Evolutionary conservation across 2,888 invertebrate species (phyloP), one percentile per base, ranked within the genome.

Genomic region (Merodon equestris): DNA sequence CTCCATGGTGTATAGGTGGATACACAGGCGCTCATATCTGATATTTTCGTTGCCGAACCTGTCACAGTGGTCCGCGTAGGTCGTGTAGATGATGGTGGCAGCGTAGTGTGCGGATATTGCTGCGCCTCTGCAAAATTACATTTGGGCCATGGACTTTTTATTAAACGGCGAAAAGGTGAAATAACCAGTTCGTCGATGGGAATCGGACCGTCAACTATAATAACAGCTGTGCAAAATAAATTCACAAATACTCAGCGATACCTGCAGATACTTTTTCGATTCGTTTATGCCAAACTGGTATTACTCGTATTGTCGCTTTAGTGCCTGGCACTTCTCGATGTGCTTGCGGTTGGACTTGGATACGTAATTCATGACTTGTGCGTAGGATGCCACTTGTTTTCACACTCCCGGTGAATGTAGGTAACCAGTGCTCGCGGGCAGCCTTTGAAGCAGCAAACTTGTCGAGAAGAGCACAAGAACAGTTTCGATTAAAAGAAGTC

Each of bases 351-450:
- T 56, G 60, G 71, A 64, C 66, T 72, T 44, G 47, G 67, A 27
- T 67, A 67, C 56, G 72, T 63, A 47, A 67, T 61, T 72, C 61
- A 67, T 72, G 67, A 40, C 67, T 77, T 72, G 77, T 77, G 77
- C 72, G 77, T 77, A 77, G 77, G 72, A 72, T 63, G 76, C 27
- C 36, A 60, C 58, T 60, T 54, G 9, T 3, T 36, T 36, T 36
- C 10, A 9, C 10, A 9, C 3, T 17, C 18, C 1, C 42, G 45
- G 50, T 19, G 53, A 73, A 73, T 67, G 60, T 66, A 53, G 72
- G 73, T 66, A 73, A 73, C 60, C 66, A 66, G 54, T 18, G 57
- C 51, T 63, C 48, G 70, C 64, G 72, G 72, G 64, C 56, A 36
- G 64, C 63, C 56, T 57, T 72, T 58, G 61, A 45, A 56, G 38